A percentile compares a stretch with the other conserved stretches of the same genome.
phyloP scores from a whole-genome alignment of 92 coral and sea anemone species.

The Meandrina meandrites region DNA sequence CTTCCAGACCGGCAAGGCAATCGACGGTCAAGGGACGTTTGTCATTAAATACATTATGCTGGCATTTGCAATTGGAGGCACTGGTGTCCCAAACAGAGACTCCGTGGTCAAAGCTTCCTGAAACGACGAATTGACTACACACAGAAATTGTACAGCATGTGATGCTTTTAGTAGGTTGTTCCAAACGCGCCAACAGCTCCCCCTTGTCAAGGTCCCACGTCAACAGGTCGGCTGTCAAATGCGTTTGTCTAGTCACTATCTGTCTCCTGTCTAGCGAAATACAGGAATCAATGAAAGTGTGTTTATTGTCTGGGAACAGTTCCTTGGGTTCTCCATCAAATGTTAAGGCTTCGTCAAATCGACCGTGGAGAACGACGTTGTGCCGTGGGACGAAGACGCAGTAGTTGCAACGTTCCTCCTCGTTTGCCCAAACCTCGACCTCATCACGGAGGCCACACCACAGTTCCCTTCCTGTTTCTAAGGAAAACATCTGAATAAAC shows the following conservation, averaged over 20 bases:
- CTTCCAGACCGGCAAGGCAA: constrained; percentile 36
- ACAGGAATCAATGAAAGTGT: constrained; percentile 53
- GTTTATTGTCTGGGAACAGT: constrained; percentile 35
- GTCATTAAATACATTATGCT: constrained; percentile 14
- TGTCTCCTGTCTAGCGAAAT: constrained; percentile 49
- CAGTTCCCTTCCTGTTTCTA: constrained; percentile 55
- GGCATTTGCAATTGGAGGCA: not conserved
- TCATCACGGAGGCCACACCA: constrained; percentile 39
- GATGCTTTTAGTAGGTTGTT: constrained; percentile 40
- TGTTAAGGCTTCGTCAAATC: constrained; percentile 47
- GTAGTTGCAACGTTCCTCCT: constrained; percentile 53
- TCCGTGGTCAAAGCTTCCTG: constrained; percentile 60
- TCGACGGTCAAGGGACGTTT: constrained; percentile 36
- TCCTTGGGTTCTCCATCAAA: constrained; percentile 9
- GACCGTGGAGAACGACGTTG: constrained; percentile 44
- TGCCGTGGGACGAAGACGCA: constrained; percentile 56
- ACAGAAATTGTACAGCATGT: constrained; percentile 53
- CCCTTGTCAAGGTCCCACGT: constrained; percentile 57
- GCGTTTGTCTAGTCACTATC: constrained; percentile 46
- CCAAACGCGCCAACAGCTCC: constrained; percentile 1
- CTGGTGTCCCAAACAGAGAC: constrained; percentile 51
- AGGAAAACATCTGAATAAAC: constrained; percentile 53
- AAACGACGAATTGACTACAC: constrained; percentile 51
- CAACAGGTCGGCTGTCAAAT: constrained; percentile 42
- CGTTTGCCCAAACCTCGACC: constrained; percentile 56